These are phyloP conservation scores for Dendrolimus pini DNA, from an alignment of 2,888 invertebrate species.

Conservation along the genomic window DNA sequence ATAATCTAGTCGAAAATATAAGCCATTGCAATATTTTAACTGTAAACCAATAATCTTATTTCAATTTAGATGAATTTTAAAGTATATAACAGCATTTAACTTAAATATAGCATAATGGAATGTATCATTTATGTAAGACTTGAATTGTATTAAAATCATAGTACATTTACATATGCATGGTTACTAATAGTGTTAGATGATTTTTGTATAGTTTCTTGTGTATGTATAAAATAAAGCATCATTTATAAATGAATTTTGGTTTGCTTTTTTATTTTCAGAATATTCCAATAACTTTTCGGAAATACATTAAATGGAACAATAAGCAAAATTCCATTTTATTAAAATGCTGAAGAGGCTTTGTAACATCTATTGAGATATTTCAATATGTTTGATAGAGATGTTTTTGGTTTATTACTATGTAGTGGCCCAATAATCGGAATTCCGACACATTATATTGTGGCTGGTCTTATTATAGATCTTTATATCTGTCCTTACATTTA, in stretches of 20 bases:
- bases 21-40: constrained; percentile 70
- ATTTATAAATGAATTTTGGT: constrained; percentile 12
- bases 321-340: too few relatives aligned
- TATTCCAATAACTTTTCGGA: too few relatives aligned
- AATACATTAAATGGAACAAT: too few relatives aligned
- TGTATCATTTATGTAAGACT: constrained; percentile 10
- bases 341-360: too few relatives aligned
- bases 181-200: constrained; percentile 47
- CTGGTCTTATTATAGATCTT: too few relatives aligned
- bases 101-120: constrained; percentile 11
- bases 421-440: too few relatives aligned
- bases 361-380: too few relatives aligned
- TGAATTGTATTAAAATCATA: constrained; percentile 25
- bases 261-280: constrained; percentile 2
- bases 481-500: too few relatives aligned
- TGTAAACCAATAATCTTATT: constrained; percentile 28
- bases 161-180: constrained; percentile 37
- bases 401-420: too few relatives aligned
- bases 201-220: constrained; percentile 40
- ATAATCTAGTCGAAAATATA: constrained; percentile 71
- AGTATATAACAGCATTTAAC: constrained; percentile 14
- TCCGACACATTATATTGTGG: too few relatives aligned
- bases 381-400: too few relatives aligned
- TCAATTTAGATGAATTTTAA: constrained; percentile 24
- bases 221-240: constrained; percentile 48